Percentiles rank a stretch among this genome's conserved stretches.
Evolutionary conservation across 1,140 invertebrate genomes (phyloP).

Genomic region (Cotesia glomerata): DNA sequence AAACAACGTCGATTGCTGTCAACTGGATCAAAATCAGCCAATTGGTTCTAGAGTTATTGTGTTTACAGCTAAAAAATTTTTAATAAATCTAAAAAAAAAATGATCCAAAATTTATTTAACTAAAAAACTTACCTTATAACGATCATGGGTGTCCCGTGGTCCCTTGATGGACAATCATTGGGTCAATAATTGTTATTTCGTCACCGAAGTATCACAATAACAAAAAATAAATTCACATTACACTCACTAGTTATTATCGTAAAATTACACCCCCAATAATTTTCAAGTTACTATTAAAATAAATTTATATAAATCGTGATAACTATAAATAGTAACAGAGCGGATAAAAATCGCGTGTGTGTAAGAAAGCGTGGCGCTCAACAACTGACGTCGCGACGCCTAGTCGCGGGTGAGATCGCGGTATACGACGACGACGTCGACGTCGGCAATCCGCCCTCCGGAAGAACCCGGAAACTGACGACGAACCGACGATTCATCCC

Average conservation of each 20-base stretch:
- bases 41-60: too few species aligned
- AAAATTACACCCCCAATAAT: too few species aligned
- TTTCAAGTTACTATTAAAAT: too few species aligned
- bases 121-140: conserved; percentile 56
- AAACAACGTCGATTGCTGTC: too few species aligned
- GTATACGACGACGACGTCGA: conserved; percentile 33
- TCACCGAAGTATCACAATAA: conserved; percentile 29
- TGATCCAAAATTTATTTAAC: not conserved
- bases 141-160: conserved; percentile 61
- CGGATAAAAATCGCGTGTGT: conserved; percentile 39
- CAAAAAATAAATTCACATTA: not conserved
- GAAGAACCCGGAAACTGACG: conserved; percentile 59
- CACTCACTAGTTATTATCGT: too few species aligned
- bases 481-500: conserved; percentile 33
- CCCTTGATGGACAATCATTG: conserved; percentile 61
- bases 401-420: conserved; percentile 54
- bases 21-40: too few species aligned
- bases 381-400: conserved; percentile 58
- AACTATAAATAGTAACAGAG: not conserved
- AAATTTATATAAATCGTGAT: not conserved
- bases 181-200: conserved; percentile 47
- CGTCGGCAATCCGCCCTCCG: conserved; percentile 38
- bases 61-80: not conserved
- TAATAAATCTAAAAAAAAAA: not conserved
- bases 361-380: conserved; percentile 60